phyloP scores from a whole-genome alignment of 1,140 invertebrate species.

The Drosophila repletoides region DNA sequence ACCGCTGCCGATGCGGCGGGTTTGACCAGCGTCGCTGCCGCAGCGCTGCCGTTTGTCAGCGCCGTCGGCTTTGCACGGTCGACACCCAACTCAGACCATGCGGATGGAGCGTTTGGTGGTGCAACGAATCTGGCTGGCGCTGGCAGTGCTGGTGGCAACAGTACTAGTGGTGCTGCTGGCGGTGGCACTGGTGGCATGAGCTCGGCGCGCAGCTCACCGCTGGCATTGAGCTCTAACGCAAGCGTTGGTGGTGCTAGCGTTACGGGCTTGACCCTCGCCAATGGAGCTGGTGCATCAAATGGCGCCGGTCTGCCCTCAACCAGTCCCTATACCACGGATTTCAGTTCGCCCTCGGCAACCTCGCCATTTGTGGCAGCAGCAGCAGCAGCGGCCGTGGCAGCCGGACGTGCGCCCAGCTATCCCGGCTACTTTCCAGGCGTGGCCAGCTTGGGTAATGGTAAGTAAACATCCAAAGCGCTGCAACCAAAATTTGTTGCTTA shows the following conservation, averaged over 20 bases:
- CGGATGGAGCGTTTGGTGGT: constrained; percentile 59
- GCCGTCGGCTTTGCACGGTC: constrained; percentile 76
- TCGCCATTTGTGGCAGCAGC: constrained; percentile 73
- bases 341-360: constrained; percentile 71
- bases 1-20: constrained; percentile 61
- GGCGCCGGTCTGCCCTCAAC: constrained; percentile 72
- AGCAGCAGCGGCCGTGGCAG: constrained; percentile 70
- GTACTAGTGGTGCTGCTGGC: constrained; percentile 30
- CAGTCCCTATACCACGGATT: constrained; percentile 78
- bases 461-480: constrained; percentile 15
- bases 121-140: constrained; percentile 54
- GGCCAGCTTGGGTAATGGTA: constrained; percentile 73
- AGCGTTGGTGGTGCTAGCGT: constrained; percentile 70
- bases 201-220: constrained; percentile 77
- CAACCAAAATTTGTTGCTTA: neutral
- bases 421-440: constrained; percentile 77
- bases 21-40: constrained; percentile 66
- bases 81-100: constrained; percentile 77
- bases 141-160: constrained; percentile 46
- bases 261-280: constrained; percentile 62
- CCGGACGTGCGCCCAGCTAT: constrained; percentile 73
- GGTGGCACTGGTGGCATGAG: constrained; percentile 65
- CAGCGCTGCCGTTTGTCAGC: constrained; percentile 70
- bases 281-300: constrained; percentile 70
- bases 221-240: constrained; percentile 77